Evolutionary conservation across 2,888 invertebrate genomes (phyloP).

Genomic region (Leptodirus hochenwartii): DNA sequence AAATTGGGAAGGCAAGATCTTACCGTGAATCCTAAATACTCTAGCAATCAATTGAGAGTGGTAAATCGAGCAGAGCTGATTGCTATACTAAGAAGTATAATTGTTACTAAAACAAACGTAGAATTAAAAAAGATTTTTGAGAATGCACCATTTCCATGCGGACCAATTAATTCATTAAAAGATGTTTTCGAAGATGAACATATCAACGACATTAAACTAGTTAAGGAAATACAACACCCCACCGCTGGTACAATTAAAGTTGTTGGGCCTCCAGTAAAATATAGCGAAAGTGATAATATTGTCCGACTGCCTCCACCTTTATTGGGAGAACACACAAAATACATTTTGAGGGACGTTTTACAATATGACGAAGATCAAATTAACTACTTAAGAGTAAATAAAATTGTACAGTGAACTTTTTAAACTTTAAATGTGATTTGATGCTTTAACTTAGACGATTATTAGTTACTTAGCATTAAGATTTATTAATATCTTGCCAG

Average conservation of each 20-base stretch:
- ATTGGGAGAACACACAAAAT: slow-evolving; percentile 74
- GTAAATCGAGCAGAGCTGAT: slow-evolving; percentile 53
- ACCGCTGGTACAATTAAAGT: slow-evolving; percentile 51
- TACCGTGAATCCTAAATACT: slow-evolving; percentile 41
- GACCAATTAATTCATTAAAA: slow-evolving; percentile 72
- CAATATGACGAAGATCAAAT: slow-evolving; percentile 34
- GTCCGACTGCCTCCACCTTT: slow-evolving; percentile 61
- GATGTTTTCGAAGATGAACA: slow-evolving; percentile 83
- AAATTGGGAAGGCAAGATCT: slow-evolving; percentile 41
- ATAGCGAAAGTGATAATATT: slow-evolving; percentile 50
- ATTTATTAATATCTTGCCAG: too few relatives aligned
- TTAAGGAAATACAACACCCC: slow-evolving; percentile 52
- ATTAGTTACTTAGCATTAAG: too few relatives aligned
- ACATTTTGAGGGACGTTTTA: slow-evolving; percentile 49
- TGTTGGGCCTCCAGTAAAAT: slow-evolving; percentile 76
- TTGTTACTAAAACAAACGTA: slow-evolving; percentile 42
- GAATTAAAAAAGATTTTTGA: slow-evolving; percentile 61
- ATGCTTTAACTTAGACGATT: slow-evolving; percentile 3
- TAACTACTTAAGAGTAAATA: slow-evolving; percentile 26
- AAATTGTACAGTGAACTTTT: slow-evolving; percentile 28
- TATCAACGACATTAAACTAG: slow-evolving; percentile 50
- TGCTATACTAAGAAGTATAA: slow-evolving; percentile 35
- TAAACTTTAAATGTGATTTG: neutral
- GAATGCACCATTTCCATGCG: slow-evolving; percentile 65
- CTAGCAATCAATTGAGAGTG: slow-evolving; percentile 58